Base-by-base conservation (phyloP, 1,140 invertebrate species). In the Brachionus rotundiformis region DNA sequence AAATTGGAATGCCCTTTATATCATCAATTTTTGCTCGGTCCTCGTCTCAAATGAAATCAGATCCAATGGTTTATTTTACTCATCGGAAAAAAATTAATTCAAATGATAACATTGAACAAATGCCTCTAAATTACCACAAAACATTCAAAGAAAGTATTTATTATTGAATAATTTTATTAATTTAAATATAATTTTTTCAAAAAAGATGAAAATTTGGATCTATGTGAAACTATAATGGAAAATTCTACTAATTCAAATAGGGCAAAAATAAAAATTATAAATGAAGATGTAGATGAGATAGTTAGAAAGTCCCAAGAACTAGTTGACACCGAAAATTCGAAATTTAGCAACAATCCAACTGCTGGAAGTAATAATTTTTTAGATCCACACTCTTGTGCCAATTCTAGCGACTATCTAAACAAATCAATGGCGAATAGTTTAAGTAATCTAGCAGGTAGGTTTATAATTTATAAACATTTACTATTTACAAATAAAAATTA, bases 1-100 rank as follows among this genome's bases (percentile, higher is more conserved):
- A 79, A 59, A 54, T 79, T 19, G 76, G 76, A 33, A 79, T 79
- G 47, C 76, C 76, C 4, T 63, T 79, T 36, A 63, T 79, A n/a
- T 79, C 76, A 16, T 59, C 47, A 13, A 59, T 79, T 23, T 79
- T 79, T 44, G 33, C 47, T 41, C 76, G 76, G 0, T 19, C 47
- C 27, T 23, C 31, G 44, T 63, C 63, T 16, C 63, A 29, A 2
- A 3, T 44, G 3, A 41, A 19, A 73, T 19, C 36, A 41, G 68
- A 73, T 16, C 68, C 68, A 3, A 41, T 73, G 19, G 19, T 25
- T 23, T 73, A 44, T 73, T 73, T 73, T 44, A 25, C 19, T 23
- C 1, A 29, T 31, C 76, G 36, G 2, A 8, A 77, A 0, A 25
- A 19, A 44, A 33, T 5, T 33, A 77, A 49, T 16, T 29, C 25